Evolutionary conservation across 1,140 invertebrate genomes (phyloP).

Genomic region (Drosophila neocordata): DNA sequence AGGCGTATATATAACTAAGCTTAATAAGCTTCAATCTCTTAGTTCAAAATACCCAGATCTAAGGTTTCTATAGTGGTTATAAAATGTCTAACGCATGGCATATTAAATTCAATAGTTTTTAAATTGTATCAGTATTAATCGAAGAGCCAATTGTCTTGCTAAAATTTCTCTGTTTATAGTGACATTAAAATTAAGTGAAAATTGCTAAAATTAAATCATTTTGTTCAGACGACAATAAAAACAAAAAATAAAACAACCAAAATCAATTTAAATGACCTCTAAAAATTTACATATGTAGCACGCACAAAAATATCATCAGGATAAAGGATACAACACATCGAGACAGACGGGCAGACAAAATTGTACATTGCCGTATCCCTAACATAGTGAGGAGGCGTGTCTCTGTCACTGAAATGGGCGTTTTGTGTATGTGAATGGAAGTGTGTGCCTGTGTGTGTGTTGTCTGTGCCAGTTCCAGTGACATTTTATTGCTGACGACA

Average conservation of each 20-base stretch:
- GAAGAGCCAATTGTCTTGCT: no score
- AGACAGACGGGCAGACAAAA: constrained; percentile 16
- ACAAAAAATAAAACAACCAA: constrained; percentile 5
- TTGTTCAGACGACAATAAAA: not conserved
- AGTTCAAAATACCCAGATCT: no score
- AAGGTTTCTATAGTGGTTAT: no score
- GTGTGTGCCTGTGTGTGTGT: not conserved
- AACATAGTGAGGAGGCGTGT: constrained; percentile 20
- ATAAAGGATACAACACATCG: constrained; percentile 30
- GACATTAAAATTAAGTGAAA: no score
- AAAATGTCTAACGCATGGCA: no score
- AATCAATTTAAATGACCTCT: constrained; percentile 67
- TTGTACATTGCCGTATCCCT: constrained; percentile 38
- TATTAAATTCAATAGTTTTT: no score
- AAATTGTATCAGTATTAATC: no score
- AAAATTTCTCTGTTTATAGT: no score
- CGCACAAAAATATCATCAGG: constrained; percentile 25
- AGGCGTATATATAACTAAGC: no score
- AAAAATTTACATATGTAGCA: constrained; percentile 68
- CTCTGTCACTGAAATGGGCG: constrained; percentile 56
- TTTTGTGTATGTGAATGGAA: constrained; percentile 37
- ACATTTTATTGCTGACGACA: constrained; percentile 72
- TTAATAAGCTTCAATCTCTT: no score
- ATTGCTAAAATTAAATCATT: constrained; percentile 1
- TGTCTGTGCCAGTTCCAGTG: constrained; percentile 35